A percentile compares a stretch with the other conserved stretches of the same genome.
phyloP scores from a whole-genome alignment of 1,140 invertebrate genomes.

The Drosophila miranda region DNA sequence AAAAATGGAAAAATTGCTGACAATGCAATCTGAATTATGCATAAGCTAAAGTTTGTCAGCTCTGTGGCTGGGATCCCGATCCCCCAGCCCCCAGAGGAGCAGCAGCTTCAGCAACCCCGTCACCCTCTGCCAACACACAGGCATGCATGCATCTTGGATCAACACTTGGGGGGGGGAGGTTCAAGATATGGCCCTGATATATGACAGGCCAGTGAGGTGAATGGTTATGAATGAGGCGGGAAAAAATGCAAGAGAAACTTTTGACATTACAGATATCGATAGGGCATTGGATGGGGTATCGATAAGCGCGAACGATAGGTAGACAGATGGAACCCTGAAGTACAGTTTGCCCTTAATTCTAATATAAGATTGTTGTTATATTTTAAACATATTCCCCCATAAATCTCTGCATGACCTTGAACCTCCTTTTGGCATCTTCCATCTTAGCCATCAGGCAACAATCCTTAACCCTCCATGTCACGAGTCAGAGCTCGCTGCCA shows the following conservation, averaged over 20 bases:
- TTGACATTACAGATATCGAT: background rate
- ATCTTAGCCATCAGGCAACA: constrained; percentile 4
- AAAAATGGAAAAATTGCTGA: constrained; percentile 67
- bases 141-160: constrained; percentile 29
- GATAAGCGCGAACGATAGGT: too few species aligned
- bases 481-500: too few species aligned
- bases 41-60: constrained; percentile 61
- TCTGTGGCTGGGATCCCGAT: constrained; percentile 1
- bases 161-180: constrained; percentile 39
- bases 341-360: constrained; percentile 12
- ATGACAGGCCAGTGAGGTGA: constrained; percentile 44
- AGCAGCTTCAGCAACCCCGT: too few species aligned
- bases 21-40: constrained; percentile 67
- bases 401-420: constrained; percentile 45
- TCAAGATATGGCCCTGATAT: constrained; percentile 26
- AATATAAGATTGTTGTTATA: background rate
- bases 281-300: too few species aligned
- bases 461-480: constrained; percentile 28
- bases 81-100: background rate
- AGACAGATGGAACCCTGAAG: background rate
- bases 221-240: constrained; percentile 13
- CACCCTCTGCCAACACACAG: too few species aligned
- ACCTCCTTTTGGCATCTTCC: background rate
- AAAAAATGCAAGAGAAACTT: background rate
- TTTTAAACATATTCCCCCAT: constrained; percentile 35